Conservation (phyloP, 64 coral and sea anemone species). For the Dendronephthya gigantea region DNA sequence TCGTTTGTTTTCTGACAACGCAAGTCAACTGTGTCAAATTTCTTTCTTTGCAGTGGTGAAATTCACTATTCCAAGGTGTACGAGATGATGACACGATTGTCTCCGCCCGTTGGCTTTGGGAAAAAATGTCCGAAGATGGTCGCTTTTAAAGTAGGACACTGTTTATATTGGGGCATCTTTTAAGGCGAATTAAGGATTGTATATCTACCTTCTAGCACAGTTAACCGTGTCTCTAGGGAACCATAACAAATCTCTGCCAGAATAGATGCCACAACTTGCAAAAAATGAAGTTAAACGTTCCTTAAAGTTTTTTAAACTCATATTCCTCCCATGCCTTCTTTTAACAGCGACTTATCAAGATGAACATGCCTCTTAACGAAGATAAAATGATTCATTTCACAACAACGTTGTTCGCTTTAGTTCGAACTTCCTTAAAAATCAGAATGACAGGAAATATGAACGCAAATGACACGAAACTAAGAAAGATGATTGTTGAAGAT, state of each 20-base stretch:
- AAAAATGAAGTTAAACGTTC: no score
- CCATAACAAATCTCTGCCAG: no score
- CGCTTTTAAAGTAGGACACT: conserved; percentile 15
- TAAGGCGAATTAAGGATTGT: neutral
- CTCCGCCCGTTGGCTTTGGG: conserved; percentile 87
- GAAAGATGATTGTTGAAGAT: conserved; percentile 73
- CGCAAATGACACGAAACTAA: conserved; percentile 81
- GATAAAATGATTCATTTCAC: conserved; percentile 65
- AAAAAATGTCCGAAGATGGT: conserved; percentile 99
- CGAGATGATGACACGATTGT: conserved; percentile 72
- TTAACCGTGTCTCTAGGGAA: neutral
- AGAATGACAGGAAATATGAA: conserved; percentile 93
- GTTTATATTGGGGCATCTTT: neutral
- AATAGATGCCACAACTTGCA: no score
- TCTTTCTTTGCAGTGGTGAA: conserved; percentile 42
- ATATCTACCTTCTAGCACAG: no score
- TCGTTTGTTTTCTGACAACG: neutral
- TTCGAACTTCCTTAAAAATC: conserved; percentile 86
- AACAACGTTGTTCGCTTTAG: conserved; percentile 75
- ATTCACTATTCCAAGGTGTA: conserved; percentile 94
- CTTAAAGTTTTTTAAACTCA: no score
- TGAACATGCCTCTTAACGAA: conserved; percentile 85
- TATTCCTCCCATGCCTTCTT: neutral
- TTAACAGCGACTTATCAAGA: conserved; percentile 76
- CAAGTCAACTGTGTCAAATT: neutral